phyloP scores from a whole-genome alignment of 2,888 invertebrate species.

The Fragum sueziense region DNA sequence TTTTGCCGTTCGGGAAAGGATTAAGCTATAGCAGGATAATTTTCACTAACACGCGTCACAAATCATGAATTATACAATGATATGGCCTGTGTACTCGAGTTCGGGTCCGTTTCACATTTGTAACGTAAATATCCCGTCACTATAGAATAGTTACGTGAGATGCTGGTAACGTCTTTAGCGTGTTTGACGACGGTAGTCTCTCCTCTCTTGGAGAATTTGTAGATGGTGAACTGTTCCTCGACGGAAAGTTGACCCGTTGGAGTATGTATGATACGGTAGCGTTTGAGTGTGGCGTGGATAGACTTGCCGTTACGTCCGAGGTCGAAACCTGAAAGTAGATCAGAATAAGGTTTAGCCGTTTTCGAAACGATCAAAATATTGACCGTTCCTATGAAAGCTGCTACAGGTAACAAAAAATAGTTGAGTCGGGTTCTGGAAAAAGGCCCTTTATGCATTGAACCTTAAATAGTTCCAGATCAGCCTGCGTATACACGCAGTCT shows the following conservation, averaged over 20 bases:
- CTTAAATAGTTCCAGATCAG: no score
- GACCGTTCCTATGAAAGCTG: no score
- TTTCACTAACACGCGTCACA: no score
- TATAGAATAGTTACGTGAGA: slow-evolving; percentile 37
- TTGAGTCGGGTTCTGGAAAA: no score
- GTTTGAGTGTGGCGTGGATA: slow-evolving; percentile 45
- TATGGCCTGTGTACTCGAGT: slow-evolving; percentile 56
- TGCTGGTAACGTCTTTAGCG: slow-evolving; percentile 37
- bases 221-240: slow-evolving; percentile 46
- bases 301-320: slow-evolving; percentile 49
- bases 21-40: no score
- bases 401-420: no score
- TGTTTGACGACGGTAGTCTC: slow-evolving; percentile 42
- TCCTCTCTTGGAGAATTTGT: slow-evolving; percentile 43
- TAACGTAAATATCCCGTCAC: slow-evolving; percentile 53
- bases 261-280: slow-evolving; percentile 18
- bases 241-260: slow-evolving; percentile 21
- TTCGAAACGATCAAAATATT: no score
- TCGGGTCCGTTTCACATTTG: slow-evolving; percentile 55
- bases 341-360: no score
- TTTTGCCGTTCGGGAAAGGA: no score
- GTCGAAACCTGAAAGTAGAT: slow-evolving; percentile 56
- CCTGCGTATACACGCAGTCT: no score
- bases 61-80: slow-evolving; percentile 49
- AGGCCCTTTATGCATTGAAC: no score